These are phyloP conservation scores for Pyrocoelia pectoralis DNA, from an alignment of 2,888 invertebrate genomes.

Conservation along the genomic window DNA sequence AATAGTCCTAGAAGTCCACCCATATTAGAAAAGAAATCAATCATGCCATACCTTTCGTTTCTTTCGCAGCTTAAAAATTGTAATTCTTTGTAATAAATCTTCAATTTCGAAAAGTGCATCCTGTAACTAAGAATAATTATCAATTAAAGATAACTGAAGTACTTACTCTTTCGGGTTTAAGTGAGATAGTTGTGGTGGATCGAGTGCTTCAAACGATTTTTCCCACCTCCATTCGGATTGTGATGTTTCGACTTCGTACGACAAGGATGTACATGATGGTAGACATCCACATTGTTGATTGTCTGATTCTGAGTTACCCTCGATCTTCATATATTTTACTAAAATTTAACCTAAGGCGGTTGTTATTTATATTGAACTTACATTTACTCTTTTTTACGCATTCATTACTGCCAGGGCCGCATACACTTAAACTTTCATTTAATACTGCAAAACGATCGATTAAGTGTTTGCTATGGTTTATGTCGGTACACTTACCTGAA, in stretches of 20 bases:
- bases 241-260: no score
- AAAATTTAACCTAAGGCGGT: no score
- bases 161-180: no score
- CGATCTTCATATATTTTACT: no score
- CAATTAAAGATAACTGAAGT: no score
- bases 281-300: no score
- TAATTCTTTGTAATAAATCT: slow-evolving; percentile 76
- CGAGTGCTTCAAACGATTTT: no score
- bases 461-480: no score
- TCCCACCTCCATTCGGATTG: no score
- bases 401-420: background rate
- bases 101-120: slow-evolving; percentile 66
- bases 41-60: slow-evolving; percentile 65
- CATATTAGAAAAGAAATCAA: slow-evolving; percentile 66
- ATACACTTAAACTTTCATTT: background rate
- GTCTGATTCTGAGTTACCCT: no score
- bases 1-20: slow-evolving; percentile 68
- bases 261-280: no score
- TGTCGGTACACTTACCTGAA: background rate
- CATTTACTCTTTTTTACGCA: slow-evolving; percentile 4
- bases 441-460: no score
- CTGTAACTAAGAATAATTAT: slow-evolving; percentile 55
- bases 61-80: slow-evolving; percentile 65
- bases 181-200: background rate
- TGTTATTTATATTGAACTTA: background rate